Evolutionary conservation across 2,113 vertebrate species (phyloP).

Genomic region (Trematomus loennbergii): DNA sequence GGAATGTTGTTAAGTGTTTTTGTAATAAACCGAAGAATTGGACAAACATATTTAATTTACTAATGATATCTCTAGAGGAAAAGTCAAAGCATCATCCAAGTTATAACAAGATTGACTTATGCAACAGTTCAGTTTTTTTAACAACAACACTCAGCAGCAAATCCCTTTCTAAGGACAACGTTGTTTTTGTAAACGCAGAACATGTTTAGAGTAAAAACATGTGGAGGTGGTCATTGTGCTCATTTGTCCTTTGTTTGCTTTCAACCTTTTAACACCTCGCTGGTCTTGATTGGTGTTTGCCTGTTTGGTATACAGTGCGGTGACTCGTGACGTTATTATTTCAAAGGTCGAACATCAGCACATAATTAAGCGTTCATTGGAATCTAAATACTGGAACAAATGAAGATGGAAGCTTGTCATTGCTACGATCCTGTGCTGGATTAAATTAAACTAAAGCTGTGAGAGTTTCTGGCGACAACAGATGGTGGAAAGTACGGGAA

Average conservation of each 20-base stretch:
- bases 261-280: slow-evolving; percentile 16
- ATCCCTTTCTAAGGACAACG: background rate
- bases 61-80: background rate
- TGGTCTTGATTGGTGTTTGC: slow-evolving; percentile 39
- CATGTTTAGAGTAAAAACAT: background rate
- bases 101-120: background rate
- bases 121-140: too few relatives aligned
- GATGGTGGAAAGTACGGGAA: background rate
- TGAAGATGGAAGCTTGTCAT: slow-evolving; percentile 26
- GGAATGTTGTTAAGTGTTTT: background rate
- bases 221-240: background rate
- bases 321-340: slow-evolving; percentile 5
- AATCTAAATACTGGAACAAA: slow-evolving; percentile 17
- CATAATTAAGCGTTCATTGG: slow-evolving; percentile 21
- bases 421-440: background rate
- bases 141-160: too few relatives aligned
- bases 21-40: background rate
- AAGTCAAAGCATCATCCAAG: background rate
- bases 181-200: background rate
- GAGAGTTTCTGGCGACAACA: background rate
- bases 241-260: slow-evolving; percentile 42
- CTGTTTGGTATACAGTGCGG: slow-evolving; percentile 22
- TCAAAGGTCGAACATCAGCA: slow-evolving; percentile 2
- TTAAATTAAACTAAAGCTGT: background rate
- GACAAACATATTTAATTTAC: background rate